Evolutionary conservation across 2,888 invertebrate species (phyloP), one percentile per base, ranked within the genome.

Genomic region (Tethea ocularis): DNA sequence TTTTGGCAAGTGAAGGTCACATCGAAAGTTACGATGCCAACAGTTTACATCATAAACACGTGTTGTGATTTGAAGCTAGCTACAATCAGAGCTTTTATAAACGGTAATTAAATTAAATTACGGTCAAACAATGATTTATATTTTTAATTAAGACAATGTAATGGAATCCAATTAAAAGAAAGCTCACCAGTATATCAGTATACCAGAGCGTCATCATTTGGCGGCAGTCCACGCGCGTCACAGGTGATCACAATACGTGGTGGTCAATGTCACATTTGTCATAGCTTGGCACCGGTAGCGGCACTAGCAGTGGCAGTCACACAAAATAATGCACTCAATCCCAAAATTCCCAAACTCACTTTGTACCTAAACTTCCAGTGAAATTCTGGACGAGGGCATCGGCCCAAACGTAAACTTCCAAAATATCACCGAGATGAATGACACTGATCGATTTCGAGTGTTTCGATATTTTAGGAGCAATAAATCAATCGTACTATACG

Each of bases 141-240:
- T 46, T 46, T 46, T 38, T 38, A 38, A 38, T 38, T 46, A 46
- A 46, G n/a, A 46, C 46, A 52, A 52, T 29, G 52, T 26, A 53
- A 29, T 29, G 26, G 17, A 29, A 29, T 60, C 59, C 53, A 51
- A 51, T 51, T 61, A 62, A 63, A 67, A 62, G 72, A 72, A 78
- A 73, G 81, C 91, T 93, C 83, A 93, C 93, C 93, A 91, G 78
- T 87, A 92, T 82, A 79, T 93, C 89, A 69, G 91, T 91, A 84
- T 93, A 93, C 93, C 93, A 93, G 71, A 93, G 88, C 82, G 93
- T 93, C 93, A 93, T 93, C 79, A 80, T 72, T 92, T 92, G 93
- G 92, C 92, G 66, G 77, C 69, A 71, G 78, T 90, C 91, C 93
- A 91, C 80, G 69, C 74, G 79, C 88, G 89, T 91, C 91, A 91